Percentiles rank a stretch among this genome's conserved stretches.
Conservation (phyloP, 2,797 vertebrate genomes). For the Darevskia nairensis region DNA sequence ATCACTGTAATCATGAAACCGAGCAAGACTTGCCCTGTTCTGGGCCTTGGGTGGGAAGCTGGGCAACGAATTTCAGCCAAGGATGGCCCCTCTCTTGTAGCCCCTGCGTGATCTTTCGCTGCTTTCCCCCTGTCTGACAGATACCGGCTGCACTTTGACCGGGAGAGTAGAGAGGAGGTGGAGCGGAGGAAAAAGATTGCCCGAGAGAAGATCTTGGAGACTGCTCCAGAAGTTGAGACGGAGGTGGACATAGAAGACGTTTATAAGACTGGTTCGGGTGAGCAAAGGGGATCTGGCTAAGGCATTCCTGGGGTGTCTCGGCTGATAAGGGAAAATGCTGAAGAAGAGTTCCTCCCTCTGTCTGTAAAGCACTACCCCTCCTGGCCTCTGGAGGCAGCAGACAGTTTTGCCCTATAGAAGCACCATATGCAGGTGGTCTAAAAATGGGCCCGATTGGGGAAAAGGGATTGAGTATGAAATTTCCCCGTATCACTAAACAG, state of each 20-base stretch:
- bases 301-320: background rate
- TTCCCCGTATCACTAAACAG: background rate
- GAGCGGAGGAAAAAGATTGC: slow-evolving; percentile 88
- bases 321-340: background rate
- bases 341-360: background rate
- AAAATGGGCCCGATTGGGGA: background rate
- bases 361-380: background rate
- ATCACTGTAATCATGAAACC: background rate
- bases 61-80: background rate
- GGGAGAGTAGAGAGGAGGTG: slow-evolving; percentile 90
- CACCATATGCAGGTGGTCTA: background rate
- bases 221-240: slow-evolving; percentile 81
- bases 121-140: slow-evolving; percentile 65
- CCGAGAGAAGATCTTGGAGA: slow-evolving; percentile 83
- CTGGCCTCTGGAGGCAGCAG: background rate
- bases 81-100: background rate
- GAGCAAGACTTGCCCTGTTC: background rate
- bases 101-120: background rate
- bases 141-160: slow-evolving; percentile 91
- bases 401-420: background rate
- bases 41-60: background rate
- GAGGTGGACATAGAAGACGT: slow-evolving; percentile 87
- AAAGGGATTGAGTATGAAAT: background rate
- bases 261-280: slow-evolving; percentile 82
- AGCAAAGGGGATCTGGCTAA: background rate